Percentiles rank a stretch among this genome's conserved stretches.
These are phyloP conservation scores for Philonicus albiceps DNA, from an alignment of 2,888 invertebrate genomes.

Conservation along the genomic window DNA sequence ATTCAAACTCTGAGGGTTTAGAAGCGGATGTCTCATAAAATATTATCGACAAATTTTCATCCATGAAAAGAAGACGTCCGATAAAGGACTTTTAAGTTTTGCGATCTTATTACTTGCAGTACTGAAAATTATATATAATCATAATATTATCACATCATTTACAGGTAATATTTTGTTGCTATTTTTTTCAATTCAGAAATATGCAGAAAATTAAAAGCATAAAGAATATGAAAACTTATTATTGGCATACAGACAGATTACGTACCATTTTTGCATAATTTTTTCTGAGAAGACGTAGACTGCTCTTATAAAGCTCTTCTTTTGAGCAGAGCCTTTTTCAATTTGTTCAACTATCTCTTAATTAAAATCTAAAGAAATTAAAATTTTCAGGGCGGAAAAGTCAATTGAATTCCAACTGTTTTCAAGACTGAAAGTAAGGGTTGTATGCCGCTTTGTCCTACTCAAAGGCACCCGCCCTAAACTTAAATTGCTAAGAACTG, in stretches of 20 bases:
- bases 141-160: background rate
- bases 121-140: too few species aligned
- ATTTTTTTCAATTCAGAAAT: background rate
- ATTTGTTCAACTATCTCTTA: background rate
- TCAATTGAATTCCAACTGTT: background rate
- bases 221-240: background rate
- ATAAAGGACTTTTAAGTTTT: too few species aligned
- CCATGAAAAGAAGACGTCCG: too few species aligned
- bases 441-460: background rate
- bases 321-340: background rate
- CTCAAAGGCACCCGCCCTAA: background rate
- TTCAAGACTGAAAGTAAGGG: background rate
- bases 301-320: background rate
- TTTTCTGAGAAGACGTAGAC: background rate
- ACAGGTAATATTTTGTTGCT: background rate
- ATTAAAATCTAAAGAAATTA: conserved; percentile 19
- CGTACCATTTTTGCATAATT: background rate
- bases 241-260: background rate
- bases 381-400: background rate
- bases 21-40: too few species aligned
- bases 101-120: too few species aligned
- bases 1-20: too few species aligned
- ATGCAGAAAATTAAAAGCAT: background rate
- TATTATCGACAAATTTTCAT: too few species aligned
- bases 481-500: background rate